Conservation (phyloP, 2,113 vertebrate species). For the Sprattus sprattus region DNA sequence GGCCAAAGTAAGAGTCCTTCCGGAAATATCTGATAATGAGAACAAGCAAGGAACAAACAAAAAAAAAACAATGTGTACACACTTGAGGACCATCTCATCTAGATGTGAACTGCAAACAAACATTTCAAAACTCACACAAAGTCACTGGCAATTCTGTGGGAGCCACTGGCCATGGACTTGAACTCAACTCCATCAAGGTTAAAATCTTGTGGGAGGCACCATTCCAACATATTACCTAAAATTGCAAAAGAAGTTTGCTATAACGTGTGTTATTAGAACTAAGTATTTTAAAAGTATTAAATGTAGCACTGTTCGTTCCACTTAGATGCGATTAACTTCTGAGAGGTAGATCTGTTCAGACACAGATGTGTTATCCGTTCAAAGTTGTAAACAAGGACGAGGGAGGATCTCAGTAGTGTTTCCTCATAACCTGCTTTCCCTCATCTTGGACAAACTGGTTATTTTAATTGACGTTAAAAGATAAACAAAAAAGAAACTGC, state of each 20-base stretch:
- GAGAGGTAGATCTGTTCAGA: not conserved
- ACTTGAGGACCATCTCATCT: not conserved
- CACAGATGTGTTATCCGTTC: not conserved
- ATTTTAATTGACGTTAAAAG: not conserved
- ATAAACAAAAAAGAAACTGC: not conserved
- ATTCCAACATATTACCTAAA: constrained; percentile 93
- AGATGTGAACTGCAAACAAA: not conserved
- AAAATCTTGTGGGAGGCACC: constrained; percentile 92
- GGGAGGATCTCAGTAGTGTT: not conserved
- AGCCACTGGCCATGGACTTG: constrained; percentile 95
- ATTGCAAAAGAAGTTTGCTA: constrained; percentile 30
- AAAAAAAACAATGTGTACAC: constrained; percentile 50
- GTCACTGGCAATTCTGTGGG: constrained; percentile 90
- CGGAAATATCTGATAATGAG: constrained; percentile 83
- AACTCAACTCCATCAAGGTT: constrained; percentile 93
- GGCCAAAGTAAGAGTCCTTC: constrained; percentile 88
- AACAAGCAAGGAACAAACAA: not conserved
- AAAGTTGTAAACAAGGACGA: not conserved
- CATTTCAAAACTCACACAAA: constrained; percentile 83
- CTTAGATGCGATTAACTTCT: not conserved
- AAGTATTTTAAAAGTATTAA: not conserved
- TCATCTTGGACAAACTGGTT: not conserved
- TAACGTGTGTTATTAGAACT: not conserved
- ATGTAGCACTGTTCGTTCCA: not conserved
- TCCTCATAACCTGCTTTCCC: not conserved